These are phyloP conservation scores for Euwallacea fornicatus DNA, from an alignment of 1,140 invertebrate genomes.

Conservation along the genomic window DNA sequence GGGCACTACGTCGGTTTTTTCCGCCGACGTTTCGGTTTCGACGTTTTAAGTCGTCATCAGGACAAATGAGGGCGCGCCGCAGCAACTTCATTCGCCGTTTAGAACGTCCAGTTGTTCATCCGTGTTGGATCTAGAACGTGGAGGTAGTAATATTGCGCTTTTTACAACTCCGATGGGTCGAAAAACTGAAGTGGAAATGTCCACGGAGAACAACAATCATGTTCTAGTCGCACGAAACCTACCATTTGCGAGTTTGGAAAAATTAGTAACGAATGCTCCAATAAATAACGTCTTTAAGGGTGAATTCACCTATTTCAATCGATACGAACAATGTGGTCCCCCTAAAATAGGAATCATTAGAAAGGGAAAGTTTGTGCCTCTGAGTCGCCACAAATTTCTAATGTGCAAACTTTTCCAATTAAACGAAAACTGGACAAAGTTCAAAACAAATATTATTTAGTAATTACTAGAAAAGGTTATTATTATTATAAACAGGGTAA, in stretches of 20 bases:
- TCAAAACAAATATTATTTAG: constrained; percentile 1
- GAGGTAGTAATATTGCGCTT: too few species aligned
- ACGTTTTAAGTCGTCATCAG: too few species aligned
- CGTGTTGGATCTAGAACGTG: background rate
- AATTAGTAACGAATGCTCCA: background rate
- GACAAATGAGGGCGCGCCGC: too few species aligned
- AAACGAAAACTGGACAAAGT: constrained; percentile 1
- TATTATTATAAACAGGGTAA: background rate
- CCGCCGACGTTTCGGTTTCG: too few species aligned
- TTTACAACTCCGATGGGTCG: too few species aligned
- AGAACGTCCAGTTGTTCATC: too few species aligned
- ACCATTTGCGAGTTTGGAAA: background rate
- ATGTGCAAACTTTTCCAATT: constrained; percentile 4
- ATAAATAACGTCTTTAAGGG: background rate
- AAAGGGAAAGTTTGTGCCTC: background rate
- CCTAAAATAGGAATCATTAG: background rate
- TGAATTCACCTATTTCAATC: background rate
- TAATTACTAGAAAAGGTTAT: background rate
- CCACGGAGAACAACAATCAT: too few species aligned
- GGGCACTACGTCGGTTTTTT: too few species aligned
- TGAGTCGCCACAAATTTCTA: background rate
- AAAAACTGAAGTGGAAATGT: too few species aligned
- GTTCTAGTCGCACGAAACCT: background rate
- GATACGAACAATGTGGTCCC: background rate
- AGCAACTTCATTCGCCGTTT: too few species aligned